Conservation (phyloP, 2,113 vertebrate genomes). For the Lampris megalopsis region DNA sequence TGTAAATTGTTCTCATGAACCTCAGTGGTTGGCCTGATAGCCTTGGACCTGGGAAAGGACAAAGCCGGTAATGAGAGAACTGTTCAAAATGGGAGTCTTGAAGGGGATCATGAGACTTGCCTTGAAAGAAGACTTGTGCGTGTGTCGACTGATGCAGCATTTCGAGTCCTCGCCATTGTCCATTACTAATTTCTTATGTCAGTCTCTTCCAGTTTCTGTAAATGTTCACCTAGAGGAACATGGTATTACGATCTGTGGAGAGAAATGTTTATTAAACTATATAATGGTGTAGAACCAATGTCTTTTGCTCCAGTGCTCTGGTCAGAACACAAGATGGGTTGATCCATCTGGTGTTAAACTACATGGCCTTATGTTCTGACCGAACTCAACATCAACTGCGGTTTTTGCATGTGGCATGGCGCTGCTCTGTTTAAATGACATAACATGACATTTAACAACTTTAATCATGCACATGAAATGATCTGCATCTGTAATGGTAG, state of each 20-base stretch:
- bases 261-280: conserved; percentile 27
- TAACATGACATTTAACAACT: conserved; percentile 53
- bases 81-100: conserved; percentile 34
- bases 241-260: conserved; percentile 27
- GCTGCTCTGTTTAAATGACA: conserved; percentile 73
- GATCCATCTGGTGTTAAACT: conserved; percentile 13
- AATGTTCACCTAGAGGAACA: no score
- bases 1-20: background rate
- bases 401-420: conserved; percentile 56
- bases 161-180: conserved; percentile 45
- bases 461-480: conserved; percentile 44
- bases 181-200: conserved; percentile 28
- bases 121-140: conserved; percentile 42
- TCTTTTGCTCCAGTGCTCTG: conserved; percentile 11
- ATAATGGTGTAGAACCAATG: conserved; percentile 19
- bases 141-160: conserved; percentile 32
- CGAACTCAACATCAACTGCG: conserved; percentile 8
- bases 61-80: conserved; percentile 47
- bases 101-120: conserved; percentile 20
- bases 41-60: conserved; percentile 61
- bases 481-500: conserved; percentile 4
- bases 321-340: conserved; percentile 24
- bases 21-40: conserved; percentile 38
- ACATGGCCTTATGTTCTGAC: conserved; percentile 13
- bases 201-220: background rate